Percentiles rank a stretch among this genome's conserved stretches.
Conservation (phyloP, 1,140 invertebrate genomes). For the Zeugodacus cucurbitae region DNA sequence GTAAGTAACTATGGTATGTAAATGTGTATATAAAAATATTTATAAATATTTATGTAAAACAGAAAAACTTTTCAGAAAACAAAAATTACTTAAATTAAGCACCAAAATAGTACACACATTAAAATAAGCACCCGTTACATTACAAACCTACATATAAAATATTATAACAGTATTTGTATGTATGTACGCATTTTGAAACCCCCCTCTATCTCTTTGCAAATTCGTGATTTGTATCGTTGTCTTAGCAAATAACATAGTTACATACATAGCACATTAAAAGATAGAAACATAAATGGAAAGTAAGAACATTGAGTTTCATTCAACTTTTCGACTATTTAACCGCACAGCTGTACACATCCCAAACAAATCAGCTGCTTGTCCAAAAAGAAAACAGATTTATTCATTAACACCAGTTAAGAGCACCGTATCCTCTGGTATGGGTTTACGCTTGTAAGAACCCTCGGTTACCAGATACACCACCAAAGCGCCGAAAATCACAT, state of each 20-base stretch:
- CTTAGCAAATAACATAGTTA: not conserved
- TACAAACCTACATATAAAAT: too few relatives aligned
- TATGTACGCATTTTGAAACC: not conserved
- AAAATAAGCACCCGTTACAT: constrained; percentile 18
- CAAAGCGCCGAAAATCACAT: constrained; percentile 77
- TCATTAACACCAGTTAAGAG: constrained; percentile 65
- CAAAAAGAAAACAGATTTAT: constrained; percentile 37
- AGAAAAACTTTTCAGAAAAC: not conserved
- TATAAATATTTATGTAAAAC: not conserved
- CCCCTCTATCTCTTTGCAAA: not conserved
- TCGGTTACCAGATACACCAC: constrained; percentile 82
- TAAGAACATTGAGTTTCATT: not conserved
- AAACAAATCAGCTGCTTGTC: too few relatives aligned
- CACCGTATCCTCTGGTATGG: constrained; percentile 80
- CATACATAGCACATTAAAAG: not conserved
- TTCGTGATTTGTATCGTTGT: not conserved
- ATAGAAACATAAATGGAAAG: not conserved
- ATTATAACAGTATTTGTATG: too few relatives aligned
- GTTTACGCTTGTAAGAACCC: constrained; percentile 76
- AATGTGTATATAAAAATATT: not conserved
- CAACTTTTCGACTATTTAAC: not conserved
- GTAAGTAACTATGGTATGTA: not conserved
- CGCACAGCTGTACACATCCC: too few relatives aligned
- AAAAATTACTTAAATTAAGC: constrained; percentile 29
- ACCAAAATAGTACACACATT: not conserved